Percentiles rank a stretch among this genome's conserved stretches.
These are phyloP conservation scores for Drosophila yakuba DNA, from an alignment of 1,140 invertebrate genomes.

Conservation along the genomic window DNA sequence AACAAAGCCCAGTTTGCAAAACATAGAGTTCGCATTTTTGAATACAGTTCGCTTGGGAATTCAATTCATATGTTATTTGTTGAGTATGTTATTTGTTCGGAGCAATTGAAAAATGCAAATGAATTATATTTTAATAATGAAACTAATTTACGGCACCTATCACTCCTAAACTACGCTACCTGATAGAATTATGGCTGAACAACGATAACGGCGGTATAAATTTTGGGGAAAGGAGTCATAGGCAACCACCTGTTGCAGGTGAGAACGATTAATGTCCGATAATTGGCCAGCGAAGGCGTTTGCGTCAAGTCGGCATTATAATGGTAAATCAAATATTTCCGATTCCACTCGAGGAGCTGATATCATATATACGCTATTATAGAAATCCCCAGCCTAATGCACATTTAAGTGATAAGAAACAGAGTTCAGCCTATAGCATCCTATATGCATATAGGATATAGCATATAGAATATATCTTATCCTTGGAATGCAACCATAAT, in stretches of 20 bases:
- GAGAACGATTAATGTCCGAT: not conserved
- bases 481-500: not conserved
- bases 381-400: conserved; percentile 15
- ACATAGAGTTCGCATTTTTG: too few relatives aligned
- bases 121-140: too few relatives aligned
- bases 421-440: too few relatives aligned
- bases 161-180: not conserved
- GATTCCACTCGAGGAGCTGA: conserved; percentile 21
- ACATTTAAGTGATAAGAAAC: conserved; percentile 29
- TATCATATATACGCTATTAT: conserved; percentile 4
- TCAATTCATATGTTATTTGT: too few relatives aligned
- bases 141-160: not conserved
- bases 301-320: conserved; percentile 46
- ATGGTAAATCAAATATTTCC: conserved; percentile 51
- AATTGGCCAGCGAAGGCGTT: not conserved
- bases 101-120: too few relatives aligned
- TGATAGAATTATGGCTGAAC: not conserved
- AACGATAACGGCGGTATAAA: not conserved
- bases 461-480: too few relatives aligned
- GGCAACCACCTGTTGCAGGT: conserved; percentile 4
- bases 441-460: too few relatives aligned
- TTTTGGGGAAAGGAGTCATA: not conserved
- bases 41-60: too few relatives aligned
- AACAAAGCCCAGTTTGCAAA: too few relatives aligned
- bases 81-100: too few relatives aligned